Base-by-base conservation (phyloP, 1,140 invertebrate genomes). In the Pantala flavescens region DNA sequence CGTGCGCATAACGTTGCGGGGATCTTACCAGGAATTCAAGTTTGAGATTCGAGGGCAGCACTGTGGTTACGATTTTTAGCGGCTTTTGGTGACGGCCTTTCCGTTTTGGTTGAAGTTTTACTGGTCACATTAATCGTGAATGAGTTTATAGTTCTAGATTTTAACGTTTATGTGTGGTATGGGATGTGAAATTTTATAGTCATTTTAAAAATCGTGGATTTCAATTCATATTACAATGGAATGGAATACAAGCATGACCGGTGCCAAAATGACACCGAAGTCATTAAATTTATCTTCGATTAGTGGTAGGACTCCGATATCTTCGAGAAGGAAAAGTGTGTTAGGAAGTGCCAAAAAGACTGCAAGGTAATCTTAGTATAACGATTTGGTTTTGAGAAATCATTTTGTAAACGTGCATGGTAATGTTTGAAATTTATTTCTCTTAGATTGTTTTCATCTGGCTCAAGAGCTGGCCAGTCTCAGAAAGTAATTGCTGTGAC, bases 401-500 rank as follows among this genome's bases (percentile, higher is more conserved):
- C 14, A 19, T 19, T 1, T 63, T 14, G 3, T 63, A 7, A 16
- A 19, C 14, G 3, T 16, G 49, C 14, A 7, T 63, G 2, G 1
- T 7, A 63, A 63, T 21, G 1, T 63, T 63, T 21, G 2, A 63
- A 63, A 19, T 16, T 63, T 14, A 7, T 21, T 19, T 21, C 1
- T 7, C 10, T 11, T 12, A 19, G 49, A 16, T 5, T 3, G 12
- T 19, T 16, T 63, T 63, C 49, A 19, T 19, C n/a, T 7, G 12
- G 49, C 14, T 63, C 49, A 7, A 84, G 87, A 55, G 88, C 88
- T 1, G 87, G 86, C 76, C 88, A 89, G 75, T 88, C 87, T 2
- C 85, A 88, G n/a, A 88, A 91, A 83, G 83, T 91, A 14, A 87
- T 93, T 71, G 86, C 87, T 76, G 88, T 89, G 77, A 89, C 90